Conservation (phyloP, 2,888 invertebrate species). For the Tanytarsus gracilentus region DNA sequence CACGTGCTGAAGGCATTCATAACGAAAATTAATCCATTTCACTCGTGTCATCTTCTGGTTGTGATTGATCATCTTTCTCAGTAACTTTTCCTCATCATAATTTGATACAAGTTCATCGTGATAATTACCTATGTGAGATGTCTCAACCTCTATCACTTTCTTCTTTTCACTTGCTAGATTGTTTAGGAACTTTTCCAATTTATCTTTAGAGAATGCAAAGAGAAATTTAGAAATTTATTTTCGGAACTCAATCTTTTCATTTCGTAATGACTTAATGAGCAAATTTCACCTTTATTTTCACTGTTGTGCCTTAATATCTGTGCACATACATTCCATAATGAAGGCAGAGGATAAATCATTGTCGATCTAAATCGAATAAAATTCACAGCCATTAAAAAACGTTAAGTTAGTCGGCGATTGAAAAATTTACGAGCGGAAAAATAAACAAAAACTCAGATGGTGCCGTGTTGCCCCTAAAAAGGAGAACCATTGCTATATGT, state of each 20-base stretch:
- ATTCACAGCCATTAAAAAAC: slow-evolving; percentile 17
- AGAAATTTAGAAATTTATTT: not conserved
- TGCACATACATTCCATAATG: not conserved
- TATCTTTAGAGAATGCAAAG: not conserved
- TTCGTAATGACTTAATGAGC: not conserved
- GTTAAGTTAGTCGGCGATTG: not conserved
- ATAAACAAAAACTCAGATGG: not conserved
- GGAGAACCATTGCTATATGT: too few species aligned
- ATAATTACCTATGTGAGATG: too few species aligned
- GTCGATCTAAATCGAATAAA: not conserved
- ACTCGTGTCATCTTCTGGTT: not conserved
- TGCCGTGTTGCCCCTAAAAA: too few species aligned
- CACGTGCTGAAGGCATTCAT: not conserved
- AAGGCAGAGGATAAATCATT: not conserved
- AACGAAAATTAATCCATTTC: not conserved
- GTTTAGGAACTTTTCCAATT: not conserved
- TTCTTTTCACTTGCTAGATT: not conserved
- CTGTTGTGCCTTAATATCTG: slow-evolving; percentile 10
- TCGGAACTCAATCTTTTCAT: not conserved
- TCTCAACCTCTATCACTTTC: too few species aligned
- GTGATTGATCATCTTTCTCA: not conserved
- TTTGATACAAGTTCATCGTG: not conserved
- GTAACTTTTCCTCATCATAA: not conserved
- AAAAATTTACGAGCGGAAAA: not conserved
- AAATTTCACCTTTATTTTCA: slow-evolving; percentile 5